phyloP scores from a whole-genome alignment of 92 coral and sea anemone species.

The Virgularia gustaviana region DNA sequence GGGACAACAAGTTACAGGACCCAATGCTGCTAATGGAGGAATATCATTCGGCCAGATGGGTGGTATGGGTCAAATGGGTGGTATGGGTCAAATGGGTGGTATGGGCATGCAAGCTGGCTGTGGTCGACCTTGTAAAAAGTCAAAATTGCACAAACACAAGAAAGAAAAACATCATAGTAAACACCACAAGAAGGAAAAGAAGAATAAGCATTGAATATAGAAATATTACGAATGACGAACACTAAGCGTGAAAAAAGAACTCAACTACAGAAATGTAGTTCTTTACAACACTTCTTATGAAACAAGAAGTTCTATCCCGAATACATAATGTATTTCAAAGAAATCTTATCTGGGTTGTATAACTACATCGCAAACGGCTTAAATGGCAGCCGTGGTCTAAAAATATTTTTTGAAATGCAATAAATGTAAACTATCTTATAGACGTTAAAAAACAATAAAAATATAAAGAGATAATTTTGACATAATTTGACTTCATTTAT shows the following conservation, averaged over 20 bases:
- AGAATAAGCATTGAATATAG: background rate
- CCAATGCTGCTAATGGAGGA: constrained; percentile 21
- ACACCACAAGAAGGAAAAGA: background rate
- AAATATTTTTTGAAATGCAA: too few species aligned
- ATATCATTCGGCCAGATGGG: constrained; percentile 22
- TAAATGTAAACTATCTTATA: too few species aligned
- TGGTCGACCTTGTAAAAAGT: constrained; percentile 26
- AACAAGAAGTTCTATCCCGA: too few species aligned
- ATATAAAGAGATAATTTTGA: too few species aligned
- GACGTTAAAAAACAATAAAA: too few species aligned
- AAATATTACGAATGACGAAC: background rate
- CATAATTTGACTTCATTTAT: too few species aligned
- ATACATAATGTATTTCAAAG: too few species aligned
- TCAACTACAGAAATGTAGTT: background rate
- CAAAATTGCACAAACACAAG: background rate
- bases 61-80: background rate
- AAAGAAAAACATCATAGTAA: constrained; percentile 17
- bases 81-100: constrained; percentile 7
- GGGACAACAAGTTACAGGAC: constrained; percentile 29
- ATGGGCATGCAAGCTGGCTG: constrained; percentile 21
- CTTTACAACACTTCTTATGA: too few species aligned
- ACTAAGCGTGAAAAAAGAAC: constrained; percentile 3
- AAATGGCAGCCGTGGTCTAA: too few species aligned
- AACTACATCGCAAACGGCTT: too few species aligned
- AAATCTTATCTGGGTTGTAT: too few species aligned